These are phyloP conservation scores for Rhagoletis pomonella DNA, from an alignment of 1,140 invertebrate genomes.

Conservation along the genomic window DNA sequence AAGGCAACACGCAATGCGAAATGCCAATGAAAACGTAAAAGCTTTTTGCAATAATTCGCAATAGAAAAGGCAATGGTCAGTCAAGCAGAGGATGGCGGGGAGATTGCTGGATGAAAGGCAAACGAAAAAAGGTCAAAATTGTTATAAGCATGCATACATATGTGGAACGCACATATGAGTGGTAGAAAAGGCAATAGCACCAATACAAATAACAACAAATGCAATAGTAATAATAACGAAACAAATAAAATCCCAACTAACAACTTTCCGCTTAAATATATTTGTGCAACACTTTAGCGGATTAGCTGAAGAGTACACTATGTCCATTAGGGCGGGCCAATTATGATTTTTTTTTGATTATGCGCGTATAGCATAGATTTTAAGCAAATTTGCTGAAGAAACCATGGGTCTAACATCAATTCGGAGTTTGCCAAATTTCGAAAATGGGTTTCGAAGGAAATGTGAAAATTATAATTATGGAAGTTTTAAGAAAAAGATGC, in stretches of 20 bases:
- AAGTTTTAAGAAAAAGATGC: no score
- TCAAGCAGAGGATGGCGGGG: not conserved
- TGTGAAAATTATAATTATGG: no score
- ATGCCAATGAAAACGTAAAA: constrained; percentile 48
- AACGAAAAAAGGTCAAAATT: not conserved
- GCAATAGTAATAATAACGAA: not conserved
- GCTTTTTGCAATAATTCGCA: constrained; percentile 15
- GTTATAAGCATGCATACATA: no score
- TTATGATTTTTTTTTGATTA: no score
- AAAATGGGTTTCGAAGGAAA: no score
- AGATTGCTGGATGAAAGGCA: not conserved
- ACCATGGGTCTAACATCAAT: no score
- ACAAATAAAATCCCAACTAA: constrained; percentile 36
- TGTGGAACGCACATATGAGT: not conserved
- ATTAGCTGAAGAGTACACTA: constrained; percentile 22
- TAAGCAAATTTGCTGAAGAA: no score
- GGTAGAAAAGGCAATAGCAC: not conserved
- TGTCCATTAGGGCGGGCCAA: no score
- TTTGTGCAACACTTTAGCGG: constrained; percentile 39
- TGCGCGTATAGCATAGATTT: no score
- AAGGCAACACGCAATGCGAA: constrained; percentile 48
- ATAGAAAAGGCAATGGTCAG: not conserved
- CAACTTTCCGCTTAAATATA: constrained; percentile 44
- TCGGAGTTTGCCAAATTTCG: no score
- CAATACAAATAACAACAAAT: not conserved